Evolutionary conservation across 2,797 vertebrate species (phyloP).

Genomic region (Gallinago solitaria): DNA sequence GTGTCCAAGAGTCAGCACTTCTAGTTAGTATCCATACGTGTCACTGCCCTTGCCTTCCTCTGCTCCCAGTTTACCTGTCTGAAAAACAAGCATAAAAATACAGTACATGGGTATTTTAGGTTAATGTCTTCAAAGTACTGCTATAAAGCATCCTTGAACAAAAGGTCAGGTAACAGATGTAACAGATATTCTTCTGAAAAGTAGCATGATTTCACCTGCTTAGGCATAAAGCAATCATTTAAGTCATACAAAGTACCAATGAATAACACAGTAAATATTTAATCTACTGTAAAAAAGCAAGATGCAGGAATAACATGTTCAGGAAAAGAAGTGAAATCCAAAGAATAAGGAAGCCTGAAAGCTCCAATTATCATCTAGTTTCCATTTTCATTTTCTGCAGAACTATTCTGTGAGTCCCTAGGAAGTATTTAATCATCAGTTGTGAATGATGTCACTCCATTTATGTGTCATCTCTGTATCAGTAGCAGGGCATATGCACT

Average conservation of each 20-base stretch:
- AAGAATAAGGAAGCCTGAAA: background rate
- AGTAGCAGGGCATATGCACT: background rate
- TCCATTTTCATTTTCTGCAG: conserved; percentile 22
- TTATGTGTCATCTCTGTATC: conserved; percentile 17
- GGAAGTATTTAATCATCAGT: conserved; percentile 43
- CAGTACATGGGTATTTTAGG: background rate
- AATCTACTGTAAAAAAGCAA: background rate
- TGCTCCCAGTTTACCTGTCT: background rate
- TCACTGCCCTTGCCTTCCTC: background rate
- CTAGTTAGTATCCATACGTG: no score
- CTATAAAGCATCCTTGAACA: background rate
- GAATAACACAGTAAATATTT: background rate
- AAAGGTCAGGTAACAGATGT: background rate
- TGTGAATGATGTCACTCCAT: conserved; percentile 42
- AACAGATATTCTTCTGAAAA: background rate
- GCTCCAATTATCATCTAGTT: background rate
- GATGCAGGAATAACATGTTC: background rate
- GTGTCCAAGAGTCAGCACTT: background rate
- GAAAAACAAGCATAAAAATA: background rate
- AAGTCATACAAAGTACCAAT: background rate
- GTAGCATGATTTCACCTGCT: background rate
- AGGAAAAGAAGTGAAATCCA: background rate
- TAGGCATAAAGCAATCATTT: background rate
- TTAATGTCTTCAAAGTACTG: background rate
- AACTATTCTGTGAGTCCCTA: conserved; percentile 30